Evolutionary conservation across 2,888 invertebrate species (phyloP).

Genomic region (Ectemnius cavifrons): DNA sequence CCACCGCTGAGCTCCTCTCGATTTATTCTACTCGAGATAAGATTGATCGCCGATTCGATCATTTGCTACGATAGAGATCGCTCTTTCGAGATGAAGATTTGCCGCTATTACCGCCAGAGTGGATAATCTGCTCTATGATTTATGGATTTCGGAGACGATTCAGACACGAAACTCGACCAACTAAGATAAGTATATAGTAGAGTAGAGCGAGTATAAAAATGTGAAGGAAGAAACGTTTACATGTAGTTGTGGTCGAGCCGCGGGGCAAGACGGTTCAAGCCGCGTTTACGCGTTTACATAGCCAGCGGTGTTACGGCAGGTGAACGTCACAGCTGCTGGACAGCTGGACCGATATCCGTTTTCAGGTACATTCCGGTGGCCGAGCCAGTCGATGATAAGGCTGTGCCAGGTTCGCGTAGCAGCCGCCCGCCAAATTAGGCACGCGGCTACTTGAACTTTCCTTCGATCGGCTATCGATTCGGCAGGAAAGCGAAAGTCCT

Average conservation of each 20-base stretch:
- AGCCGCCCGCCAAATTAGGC: conserved; percentile 11
- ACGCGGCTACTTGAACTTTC: neutral
- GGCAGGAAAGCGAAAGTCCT: neutral
- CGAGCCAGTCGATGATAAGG: conserved; percentile 48
- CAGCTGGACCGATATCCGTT: conserved; percentile 74
- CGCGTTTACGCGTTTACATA: conserved; percentile 37
- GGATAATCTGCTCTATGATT: too few species aligned
- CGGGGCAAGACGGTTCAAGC: too few species aligned
- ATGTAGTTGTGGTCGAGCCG: too few species aligned
- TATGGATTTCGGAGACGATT: too few species aligned
- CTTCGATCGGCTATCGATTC: neutral
- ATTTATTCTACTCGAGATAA: neutral
- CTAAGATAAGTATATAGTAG: too few species aligned
- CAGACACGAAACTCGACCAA: too few species aligned
- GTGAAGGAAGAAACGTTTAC: too few species aligned
- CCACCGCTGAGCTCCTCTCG: neutral
- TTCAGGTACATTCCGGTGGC: conserved; percentile 60
- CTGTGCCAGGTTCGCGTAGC: conserved; percentile 3
- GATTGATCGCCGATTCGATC: too few species aligned
- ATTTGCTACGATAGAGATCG: too few species aligned
- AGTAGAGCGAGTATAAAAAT: too few species aligned
- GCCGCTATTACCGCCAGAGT: too few species aligned
- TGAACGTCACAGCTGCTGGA: conserved; percentile 74
- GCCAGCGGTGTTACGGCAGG: conserved; percentile 67
- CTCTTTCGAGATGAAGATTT: neutral